Base-by-base conservation (phyloP, 2,888 invertebrate genomes). In the Caprella mutica region DNA sequence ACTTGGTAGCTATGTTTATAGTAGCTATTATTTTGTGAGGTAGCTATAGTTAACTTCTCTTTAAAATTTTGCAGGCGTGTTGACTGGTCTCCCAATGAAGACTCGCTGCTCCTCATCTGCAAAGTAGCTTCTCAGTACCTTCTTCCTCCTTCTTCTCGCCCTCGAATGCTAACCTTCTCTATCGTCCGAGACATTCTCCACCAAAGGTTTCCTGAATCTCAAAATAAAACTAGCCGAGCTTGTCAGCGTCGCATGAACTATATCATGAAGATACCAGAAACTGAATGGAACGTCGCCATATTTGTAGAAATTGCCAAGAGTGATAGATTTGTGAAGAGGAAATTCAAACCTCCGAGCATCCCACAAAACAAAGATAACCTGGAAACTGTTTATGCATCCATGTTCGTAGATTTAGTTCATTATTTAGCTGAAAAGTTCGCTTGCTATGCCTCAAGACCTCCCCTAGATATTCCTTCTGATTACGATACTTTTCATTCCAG, bases 221-320 rank as follows among this genome's bases (percentile, higher is more conserved):
- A 73, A 27, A 81, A 83, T 68, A 86, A 86, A 71, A 84, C 85
- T 0, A 80, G 83, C 0, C 72, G 76, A 44, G 81, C 85, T 0
- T 83, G 84, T 67, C 78, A 80, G 66, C 74, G 85, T 12, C 76
- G 85, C 19, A 71, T 82, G 2, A 69, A 77, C 39, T 81, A 81
- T 69, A 77, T 84, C 69, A 70, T 81, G 68, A 78, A 78, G 65
- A 79, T 79, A 66, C 74, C 77, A 0, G 73, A 76, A 4, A 81
- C 81, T 1, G 70, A 75, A 14, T 77, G 79, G 35, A 80, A 81
- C 65, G 77, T 83, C 0, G 72, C 77, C 5, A 71, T 81, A 12
- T 81, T 79, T 68, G 70, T 81, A 5, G 78, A 81, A 58, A 80
- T 82, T 68, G 73, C 82, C 35, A 76, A 77, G 52, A 79, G 80